Conservation (phyloP, 2,113 vertebrate species). For the Bucco capensis region DNA sequence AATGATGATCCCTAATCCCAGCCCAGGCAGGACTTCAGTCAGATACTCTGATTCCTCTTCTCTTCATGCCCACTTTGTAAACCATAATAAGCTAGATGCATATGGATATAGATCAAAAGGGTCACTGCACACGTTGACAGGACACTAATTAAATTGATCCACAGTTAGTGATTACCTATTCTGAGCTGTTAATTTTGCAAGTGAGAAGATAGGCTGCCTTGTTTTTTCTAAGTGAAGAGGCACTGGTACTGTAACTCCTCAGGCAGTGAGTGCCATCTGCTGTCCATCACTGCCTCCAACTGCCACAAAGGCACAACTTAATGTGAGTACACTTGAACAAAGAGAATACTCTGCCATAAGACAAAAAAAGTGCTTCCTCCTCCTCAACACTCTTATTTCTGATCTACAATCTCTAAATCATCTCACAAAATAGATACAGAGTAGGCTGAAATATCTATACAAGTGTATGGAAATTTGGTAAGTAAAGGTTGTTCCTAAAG, state of each 20-base stretch:
- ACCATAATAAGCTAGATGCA: background rate
- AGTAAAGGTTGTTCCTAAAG: background rate
- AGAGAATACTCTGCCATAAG: background rate
- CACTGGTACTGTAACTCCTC: background rate
- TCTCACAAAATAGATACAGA: background rate
- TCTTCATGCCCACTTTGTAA: background rate
- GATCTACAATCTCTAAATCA: background rate
- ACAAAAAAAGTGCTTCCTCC: background rate
- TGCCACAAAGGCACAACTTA: background rate
- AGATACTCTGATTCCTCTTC: background rate
- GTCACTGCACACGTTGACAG: background rate
- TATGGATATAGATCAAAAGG: background rate
- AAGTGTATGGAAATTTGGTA: background rate
- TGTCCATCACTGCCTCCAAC: background rate
- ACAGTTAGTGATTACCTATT: background rate
- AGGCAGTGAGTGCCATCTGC: slow-evolving; percentile 49
- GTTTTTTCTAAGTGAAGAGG: background rate
- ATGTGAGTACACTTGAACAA: accelerated
- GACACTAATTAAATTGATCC: slow-evolving; percentile 39
- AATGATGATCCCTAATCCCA: background rate
- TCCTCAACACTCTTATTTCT: accelerated
- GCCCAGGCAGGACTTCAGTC: background rate
- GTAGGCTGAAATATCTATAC: background rate
- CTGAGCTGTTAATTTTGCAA: slow-evolving; percentile 1
- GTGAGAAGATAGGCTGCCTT: background rate